Conservation (phyloP, 2,113 vertebrate genomes). For the Silurus glanis region DNA sequence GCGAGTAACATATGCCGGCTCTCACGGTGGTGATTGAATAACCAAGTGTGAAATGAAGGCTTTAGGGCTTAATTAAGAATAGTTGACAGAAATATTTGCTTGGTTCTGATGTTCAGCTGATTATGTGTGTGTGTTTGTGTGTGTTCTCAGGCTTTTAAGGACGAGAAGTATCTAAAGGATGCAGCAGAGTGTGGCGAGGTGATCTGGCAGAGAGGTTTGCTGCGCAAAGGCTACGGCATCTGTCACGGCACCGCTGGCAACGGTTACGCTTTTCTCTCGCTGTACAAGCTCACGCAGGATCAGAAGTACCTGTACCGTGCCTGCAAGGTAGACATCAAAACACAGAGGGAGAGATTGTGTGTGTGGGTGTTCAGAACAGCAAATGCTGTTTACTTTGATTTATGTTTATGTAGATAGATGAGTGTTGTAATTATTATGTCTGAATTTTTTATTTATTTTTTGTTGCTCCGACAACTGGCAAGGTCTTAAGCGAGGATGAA, state of each 20-base stretch:
- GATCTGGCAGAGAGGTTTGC: conserved; percentile 93
- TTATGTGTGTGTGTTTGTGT: not conserved
- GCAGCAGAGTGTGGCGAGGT: conserved; percentile 90
- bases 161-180: conserved; percentile 96
- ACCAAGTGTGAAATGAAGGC: not conserved
- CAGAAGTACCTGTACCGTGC: conserved; percentile 92
- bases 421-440: not conserved
- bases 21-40: not conserved
- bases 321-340: conserved; percentile 81
- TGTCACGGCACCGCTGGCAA: conserved; percentile 95
- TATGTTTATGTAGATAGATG: not conserved
- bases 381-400: not conserved
- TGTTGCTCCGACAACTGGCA: not conserved
- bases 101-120: not conserved
- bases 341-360: not conserved
- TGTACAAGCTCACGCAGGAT: conserved; percentile 88
- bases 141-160: conserved; percentile 83
- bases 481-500: not conserved
- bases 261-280: conserved; percentile 88
- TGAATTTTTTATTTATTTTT: not conserved
- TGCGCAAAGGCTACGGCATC: conserved; percentile 93
- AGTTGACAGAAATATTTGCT: not conserved
- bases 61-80: not conserved
- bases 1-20: not conserved
- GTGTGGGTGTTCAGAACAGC: conserved; percentile 16